Conservation (phyloP, 2,888 invertebrate genomes). For the Isoperla grammatica region DNA sequence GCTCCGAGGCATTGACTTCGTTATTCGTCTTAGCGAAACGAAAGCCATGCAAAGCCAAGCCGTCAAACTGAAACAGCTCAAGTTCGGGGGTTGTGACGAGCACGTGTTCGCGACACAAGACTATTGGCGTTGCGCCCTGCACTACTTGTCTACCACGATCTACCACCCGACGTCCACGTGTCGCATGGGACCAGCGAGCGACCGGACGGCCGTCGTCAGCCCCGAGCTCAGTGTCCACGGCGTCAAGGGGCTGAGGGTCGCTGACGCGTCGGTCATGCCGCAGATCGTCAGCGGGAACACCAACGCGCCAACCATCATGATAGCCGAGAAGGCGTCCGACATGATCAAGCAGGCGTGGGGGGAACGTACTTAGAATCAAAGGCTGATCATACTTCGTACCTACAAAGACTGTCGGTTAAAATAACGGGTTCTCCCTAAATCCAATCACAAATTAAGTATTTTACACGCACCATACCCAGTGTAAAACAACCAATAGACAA, state of each 20-base stretch:
- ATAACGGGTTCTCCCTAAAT: neutral
- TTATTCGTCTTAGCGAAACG: slow-evolving; percentile 34
- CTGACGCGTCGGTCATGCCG: slow-evolving; percentile 65
- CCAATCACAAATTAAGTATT: too few species aligned
- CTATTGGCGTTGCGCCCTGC: slow-evolving; percentile 37
- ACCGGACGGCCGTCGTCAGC: slow-evolving; percentile 50
- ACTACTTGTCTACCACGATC: slow-evolving; percentile 33
- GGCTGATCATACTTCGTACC: too few species aligned
- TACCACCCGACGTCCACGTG: slow-evolving; percentile 43
- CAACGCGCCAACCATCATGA: slow-evolving; percentile 58
- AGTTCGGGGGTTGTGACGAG: slow-evolving; percentile 5
- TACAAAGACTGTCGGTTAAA: neutral
- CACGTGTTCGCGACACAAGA: slow-evolving; percentile 30
- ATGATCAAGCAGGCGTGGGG: slow-evolving; percentile 55
- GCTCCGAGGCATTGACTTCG: slow-evolving; percentile 58
- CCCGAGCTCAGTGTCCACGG: slow-evolving; percentile 51
- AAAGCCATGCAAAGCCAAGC: slow-evolving; percentile 20
- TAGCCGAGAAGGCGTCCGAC: slow-evolving; percentile 60
- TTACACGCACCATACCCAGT: too few species aligned
- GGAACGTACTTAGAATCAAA: slow-evolving; percentile 13
- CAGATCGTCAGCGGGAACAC: slow-evolving; percentile 56
- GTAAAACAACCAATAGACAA: too few species aligned
- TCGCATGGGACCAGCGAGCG: slow-evolving; percentile 55
- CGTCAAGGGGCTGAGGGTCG: slow-evolving; percentile 50
- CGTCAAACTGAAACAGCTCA: slow-evolving; percentile 21